phyloP scores from a whole-genome alignment of 2,888 invertebrate species.

The Catotricha subobsoleta region DNA sequence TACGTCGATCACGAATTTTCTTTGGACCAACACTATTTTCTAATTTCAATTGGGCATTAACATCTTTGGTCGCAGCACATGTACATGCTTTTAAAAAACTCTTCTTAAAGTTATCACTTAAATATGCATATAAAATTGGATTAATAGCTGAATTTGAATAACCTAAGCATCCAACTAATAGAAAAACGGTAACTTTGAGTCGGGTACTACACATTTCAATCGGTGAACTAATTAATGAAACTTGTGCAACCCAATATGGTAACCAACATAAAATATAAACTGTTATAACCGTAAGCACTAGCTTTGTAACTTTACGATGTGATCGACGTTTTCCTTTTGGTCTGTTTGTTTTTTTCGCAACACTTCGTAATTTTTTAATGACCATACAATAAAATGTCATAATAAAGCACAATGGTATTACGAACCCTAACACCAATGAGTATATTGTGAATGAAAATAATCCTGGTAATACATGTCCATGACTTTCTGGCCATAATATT shows the following conservation, averaged over 20 bases:
- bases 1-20: conserved; percentile 1
- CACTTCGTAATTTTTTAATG: conserved; percentile 59
- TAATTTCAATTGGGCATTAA: conserved; percentile 68
- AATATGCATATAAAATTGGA: conserved; percentile 78
- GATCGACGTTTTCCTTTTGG: conserved; percentile 68
- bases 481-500: conserved; percentile 48
- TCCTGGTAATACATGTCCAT: not conserved
- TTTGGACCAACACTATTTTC: conserved; percentile 48
- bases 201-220: conserved; percentile 51
- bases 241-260: conserved; percentile 57
- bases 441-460: conserved; percentile 63
- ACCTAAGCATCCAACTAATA: conserved; percentile 64
- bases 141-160: conserved; percentile 86
- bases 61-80: conserved; percentile 69
- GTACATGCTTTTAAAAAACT: conserved; percentile 85
- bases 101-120: conserved; percentile 89
- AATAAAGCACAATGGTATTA: conserved; percentile 58
- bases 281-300: conserved; percentile 68
- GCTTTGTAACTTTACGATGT: conserved; percentile 64
- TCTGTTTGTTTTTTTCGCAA: conserved; percentile 51
- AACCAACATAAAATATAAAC: conserved; percentile 76
- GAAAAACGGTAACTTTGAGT: conserved; percentile 59
- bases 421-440: conserved; percentile 64
- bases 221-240: conserved; percentile 55
- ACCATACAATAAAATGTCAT: conserved; percentile 68